Conservation (phyloP, 2,888 invertebrate genomes). For the Adineta ricciae region DNA sequence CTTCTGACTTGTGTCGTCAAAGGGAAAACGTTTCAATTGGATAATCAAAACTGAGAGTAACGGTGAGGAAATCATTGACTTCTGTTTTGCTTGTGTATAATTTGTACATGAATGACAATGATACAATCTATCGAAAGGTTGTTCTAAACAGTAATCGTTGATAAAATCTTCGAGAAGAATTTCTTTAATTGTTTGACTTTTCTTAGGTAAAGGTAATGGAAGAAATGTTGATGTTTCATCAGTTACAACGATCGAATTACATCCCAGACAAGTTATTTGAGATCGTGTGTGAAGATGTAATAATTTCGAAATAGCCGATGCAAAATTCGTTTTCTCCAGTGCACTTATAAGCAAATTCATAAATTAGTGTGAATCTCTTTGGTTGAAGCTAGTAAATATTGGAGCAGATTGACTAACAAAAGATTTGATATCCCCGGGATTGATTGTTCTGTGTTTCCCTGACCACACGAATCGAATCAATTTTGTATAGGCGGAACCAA, state of each 20-base stretch:
- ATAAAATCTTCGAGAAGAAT: not conserved
- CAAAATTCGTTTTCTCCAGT: not conserved
- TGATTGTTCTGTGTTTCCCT: not conserved
- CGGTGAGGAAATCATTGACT: not conserved
- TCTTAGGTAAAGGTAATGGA: not conserved
- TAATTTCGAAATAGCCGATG: not conserved
- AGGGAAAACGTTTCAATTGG: constrained; percentile 35
- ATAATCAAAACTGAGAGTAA: constrained; percentile 32
- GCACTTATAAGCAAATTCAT: not conserved
- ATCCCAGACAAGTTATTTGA: not conserved
- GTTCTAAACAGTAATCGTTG: not conserved
- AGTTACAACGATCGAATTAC: not conserved
- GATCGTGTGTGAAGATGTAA: not conserved
- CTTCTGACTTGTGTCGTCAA: constrained; percentile 2
- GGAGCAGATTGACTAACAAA: not conserved
- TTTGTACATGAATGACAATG: not conserved
- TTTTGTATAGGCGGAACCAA: not conserved
- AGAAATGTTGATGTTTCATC: not conserved
- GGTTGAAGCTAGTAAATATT: not conserved
- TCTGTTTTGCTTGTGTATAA: not conserved
- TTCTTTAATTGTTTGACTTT: too few species aligned
- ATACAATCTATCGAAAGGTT: not conserved
- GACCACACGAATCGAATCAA: not conserved
- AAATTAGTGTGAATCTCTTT: not conserved
- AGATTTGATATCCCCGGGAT: not conserved